Conservation (phyloP, 2,888 invertebrate species). For the Actias luna region DNA sequence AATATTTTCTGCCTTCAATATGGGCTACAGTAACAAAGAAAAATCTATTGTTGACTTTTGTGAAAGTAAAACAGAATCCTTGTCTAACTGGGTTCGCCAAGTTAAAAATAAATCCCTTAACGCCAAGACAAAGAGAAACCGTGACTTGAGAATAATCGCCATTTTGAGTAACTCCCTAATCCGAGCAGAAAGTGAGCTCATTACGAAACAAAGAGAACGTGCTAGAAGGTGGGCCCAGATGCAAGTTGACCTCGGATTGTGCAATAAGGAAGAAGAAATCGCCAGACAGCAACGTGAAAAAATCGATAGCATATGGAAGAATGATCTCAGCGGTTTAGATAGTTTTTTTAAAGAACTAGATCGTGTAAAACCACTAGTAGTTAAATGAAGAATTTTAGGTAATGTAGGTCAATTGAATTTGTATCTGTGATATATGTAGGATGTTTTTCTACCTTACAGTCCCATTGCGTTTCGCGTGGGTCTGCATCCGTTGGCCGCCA, state of each 20-base stretch:
- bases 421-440: conserved; percentile 80
- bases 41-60: conserved; percentile 75
- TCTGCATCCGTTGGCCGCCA: conserved; percentile 79
- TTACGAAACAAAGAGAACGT: conserved; percentile 83
- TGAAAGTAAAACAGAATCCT: conserved; percentile 81
- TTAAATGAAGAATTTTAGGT: conserved; percentile 57
- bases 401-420: conserved; percentile 57
- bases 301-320: conserved; percentile 78
- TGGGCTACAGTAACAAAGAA: conserved; percentile 74
- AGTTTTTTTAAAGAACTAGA: conserved; percentile 85
- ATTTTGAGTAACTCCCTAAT: conserved; percentile 82
- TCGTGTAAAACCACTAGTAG: conserved; percentile 75
- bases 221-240: conserved; percentile 83
- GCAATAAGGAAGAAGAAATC: conserved; percentile 70
- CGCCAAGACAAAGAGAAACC: conserved; percentile 80
- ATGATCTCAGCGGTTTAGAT: conserved; percentile 84
- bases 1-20: conserved; percentile 55
- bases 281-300: conserved; percentile 69
- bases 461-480: conserved; percentile 82
- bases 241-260: conserved; percentile 75
- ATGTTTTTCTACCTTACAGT: conserved; percentile 82
- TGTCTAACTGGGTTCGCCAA: conserved; percentile 84
- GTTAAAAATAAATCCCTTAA: conserved; percentile 83
- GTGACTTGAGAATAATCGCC: conserved; percentile 84
- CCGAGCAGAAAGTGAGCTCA: conserved; percentile 83